These are phyloP conservation scores for Eumacrocentrus americanus DNA, from an alignment of 2,888 invertebrate species.

Conservation along the genomic window DNA sequence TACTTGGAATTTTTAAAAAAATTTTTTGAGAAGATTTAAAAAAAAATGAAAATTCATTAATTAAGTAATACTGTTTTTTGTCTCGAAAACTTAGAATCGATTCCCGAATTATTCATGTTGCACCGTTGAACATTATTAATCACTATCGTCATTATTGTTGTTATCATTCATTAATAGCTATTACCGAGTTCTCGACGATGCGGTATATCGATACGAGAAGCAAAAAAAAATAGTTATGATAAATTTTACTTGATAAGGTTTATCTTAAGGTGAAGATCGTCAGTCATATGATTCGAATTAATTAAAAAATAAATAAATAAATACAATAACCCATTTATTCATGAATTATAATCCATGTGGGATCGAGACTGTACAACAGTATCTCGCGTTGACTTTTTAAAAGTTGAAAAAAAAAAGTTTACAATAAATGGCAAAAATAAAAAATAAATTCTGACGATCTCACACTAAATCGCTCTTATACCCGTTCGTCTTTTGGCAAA, in stretches of 20 bases:
- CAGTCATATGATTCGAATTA: not conserved
- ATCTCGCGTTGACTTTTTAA: not conserved
- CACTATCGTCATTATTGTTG: slow-evolving; percentile 28
- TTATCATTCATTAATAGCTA: slow-evolving; percentile 15
- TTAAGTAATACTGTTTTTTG: slow-evolving; percentile 25
- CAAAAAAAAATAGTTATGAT: not conserved
- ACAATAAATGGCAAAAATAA: not conserved
- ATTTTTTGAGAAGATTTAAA: slow-evolving; percentile 20
- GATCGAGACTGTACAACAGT: not conserved
- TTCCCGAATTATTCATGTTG: slow-evolving; percentile 29
- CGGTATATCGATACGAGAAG: not conserved
- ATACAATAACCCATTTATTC: not conserved
- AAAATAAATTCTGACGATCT: slow-evolving; percentile 10
- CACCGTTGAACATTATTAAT: slow-evolving; percentile 28
- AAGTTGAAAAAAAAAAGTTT: not conserved
- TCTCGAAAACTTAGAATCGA: slow-evolving; percentile 18
- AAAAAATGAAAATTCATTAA: slow-evolving; percentile 32
- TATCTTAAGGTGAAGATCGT: not conserved
- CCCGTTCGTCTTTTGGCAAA: slow-evolving; percentile 12
- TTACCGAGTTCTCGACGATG: slow-evolving; percentile 11
- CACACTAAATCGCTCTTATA: not conserved
- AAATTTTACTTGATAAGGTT: not conserved
- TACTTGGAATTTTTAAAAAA: not conserved
- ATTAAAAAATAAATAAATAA: not conserved
- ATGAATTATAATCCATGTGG: not conserved